Conservation (phyloP, 2,797 vertebrate species). For the Gymnodraco acuticeps region DNA sequence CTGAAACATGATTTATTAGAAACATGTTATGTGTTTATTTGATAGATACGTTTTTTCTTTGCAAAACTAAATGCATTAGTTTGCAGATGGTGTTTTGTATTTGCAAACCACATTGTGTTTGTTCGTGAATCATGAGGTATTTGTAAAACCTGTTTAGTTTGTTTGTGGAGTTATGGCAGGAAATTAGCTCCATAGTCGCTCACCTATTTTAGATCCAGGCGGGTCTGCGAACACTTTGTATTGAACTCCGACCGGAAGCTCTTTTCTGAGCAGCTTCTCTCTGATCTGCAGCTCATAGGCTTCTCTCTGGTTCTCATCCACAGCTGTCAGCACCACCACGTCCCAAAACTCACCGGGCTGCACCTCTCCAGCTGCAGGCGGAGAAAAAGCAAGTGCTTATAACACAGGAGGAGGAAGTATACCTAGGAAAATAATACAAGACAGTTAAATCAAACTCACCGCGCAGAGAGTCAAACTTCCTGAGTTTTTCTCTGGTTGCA, state of each 20-base stretch:
- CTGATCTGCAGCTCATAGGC: slow-evolving; percentile 88
- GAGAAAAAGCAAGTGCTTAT: neutral
- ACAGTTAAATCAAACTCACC: slow-evolving; percentile 65
- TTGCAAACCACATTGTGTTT: no score
- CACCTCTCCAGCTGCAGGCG: slow-evolving; percentile 78
- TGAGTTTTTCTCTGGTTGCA: slow-evolving; percentile 76
- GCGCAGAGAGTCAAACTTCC: slow-evolving; percentile 73
- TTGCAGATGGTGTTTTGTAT: no score
- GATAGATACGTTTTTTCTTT: no score
- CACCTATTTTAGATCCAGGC: slow-evolving; percentile 90
- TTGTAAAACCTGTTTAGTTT: no score
- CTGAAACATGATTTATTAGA: no score
- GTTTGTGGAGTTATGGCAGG: no score
- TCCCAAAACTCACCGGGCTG: slow-evolving; percentile 90
- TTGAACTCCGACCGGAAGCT: slow-evolving; percentile 87
- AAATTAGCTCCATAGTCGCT: slow-evolving; percentile 6
- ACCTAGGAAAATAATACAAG: neutral
- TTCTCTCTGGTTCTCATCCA: slow-evolving; percentile 86
- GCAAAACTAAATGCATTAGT: no score
- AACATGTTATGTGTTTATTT: no score
- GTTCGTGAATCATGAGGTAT: no score
- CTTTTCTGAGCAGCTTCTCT: slow-evolving; percentile 84
- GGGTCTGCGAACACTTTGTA: slow-evolving; percentile 92
- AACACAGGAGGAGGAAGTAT: neutral
- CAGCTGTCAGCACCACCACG: slow-evolving; percentile 89